Conservation (phyloP, 2,113 vertebrate species). For the Poecilia latipinna region DNA sequence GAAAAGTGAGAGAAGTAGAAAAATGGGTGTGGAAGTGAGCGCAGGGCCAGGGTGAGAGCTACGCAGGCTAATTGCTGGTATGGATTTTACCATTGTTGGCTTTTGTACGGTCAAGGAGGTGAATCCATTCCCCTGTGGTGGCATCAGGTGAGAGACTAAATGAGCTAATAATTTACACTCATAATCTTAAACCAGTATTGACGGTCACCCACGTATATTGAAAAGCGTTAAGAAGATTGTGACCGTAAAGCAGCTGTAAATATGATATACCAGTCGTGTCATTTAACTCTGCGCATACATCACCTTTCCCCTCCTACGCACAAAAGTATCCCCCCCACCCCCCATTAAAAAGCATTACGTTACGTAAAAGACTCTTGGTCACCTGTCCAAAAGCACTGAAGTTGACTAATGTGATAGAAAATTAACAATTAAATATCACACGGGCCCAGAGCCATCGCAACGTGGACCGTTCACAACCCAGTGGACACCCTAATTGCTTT, state of each 20-base stretch:
- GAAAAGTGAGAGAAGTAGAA: slow-evolving; percentile 36
- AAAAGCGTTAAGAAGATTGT: slow-evolving; percentile 47
- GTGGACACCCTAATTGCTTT: slow-evolving; percentile 79
- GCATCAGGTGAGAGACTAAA: slow-evolving; percentile 65
- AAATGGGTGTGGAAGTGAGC: slow-evolving; percentile 27
- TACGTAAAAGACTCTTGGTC: slow-evolving; percentile 43
- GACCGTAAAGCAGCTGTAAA: slow-evolving; percentile 60
- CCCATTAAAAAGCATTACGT: slow-evolving; percentile 41
- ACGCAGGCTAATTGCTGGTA: slow-evolving; percentile 62
- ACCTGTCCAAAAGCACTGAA: slow-evolving; percentile 65
- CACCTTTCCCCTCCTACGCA: slow-evolving; percentile 13
- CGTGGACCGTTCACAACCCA: slow-evolving; percentile 73
- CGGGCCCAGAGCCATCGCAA: slow-evolving; percentile 52
- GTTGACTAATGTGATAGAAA: slow-evolving; percentile 79
- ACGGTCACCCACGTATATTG: slow-evolving; percentile 36
- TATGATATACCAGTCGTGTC: slow-evolving; percentile 56
- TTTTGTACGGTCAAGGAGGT: slow-evolving; percentile 62
- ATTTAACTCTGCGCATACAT: slow-evolving; percentile 36
- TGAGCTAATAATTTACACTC: slow-evolving; percentile 66
- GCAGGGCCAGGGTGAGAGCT: slow-evolving; percentile 25
- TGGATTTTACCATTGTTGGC: slow-evolving; percentile 74
- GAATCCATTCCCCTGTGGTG: slow-evolving; percentile 43
- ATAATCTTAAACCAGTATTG: slow-evolving; percentile 66
- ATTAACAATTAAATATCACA: slow-evolving; percentile 79
- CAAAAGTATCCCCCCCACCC: slow-evolving; percentile 22